These are phyloP conservation scores for Penaeus chinensis DNA, from an alignment of 1,140 invertebrate genomes.

Conservation along the genomic window DNA sequence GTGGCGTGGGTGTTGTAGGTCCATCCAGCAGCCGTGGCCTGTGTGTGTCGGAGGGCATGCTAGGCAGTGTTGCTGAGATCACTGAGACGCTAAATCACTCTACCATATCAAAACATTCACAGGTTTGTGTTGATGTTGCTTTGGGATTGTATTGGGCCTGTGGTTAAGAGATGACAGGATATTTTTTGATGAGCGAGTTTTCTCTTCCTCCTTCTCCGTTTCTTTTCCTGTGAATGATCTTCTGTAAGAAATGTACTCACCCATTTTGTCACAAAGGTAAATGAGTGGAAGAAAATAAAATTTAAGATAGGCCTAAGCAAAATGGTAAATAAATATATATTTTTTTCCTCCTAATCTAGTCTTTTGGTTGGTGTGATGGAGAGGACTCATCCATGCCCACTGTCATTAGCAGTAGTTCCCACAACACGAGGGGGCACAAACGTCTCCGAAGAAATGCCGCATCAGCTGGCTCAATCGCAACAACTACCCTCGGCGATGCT, in stretches of 20 bases:
- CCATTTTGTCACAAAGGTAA: no score
- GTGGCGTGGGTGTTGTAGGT: constrained; percentile 8
- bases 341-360: background rate
- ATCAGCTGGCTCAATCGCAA: constrained; percentile 31
- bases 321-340: background rate
- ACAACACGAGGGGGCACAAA: constrained; percentile 35
- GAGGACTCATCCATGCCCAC: constrained; percentile 1
- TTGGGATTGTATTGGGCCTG: no score
- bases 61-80: constrained; percentile 37
- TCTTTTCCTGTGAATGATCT: no score
- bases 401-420: background rate
- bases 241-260: no score
- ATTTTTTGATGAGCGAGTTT: background rate
- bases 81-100: constrained; percentile 33
- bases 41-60: constrained; percentile 42
- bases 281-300: no score
- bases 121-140: constrained; percentile 15
- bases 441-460: constrained; percentile 33
- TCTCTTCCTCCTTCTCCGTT: background rate
- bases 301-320: no score
- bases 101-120: constrained; percentile 43
- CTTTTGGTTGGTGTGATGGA: constrained; percentile 34
- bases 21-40: constrained; percentile 18
- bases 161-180: no score
- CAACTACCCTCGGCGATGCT: constrained; percentile 48